phyloP scores from a whole-genome alignment of 2,888 invertebrate genomes.

The Trichopria drosophilae region DNA sequence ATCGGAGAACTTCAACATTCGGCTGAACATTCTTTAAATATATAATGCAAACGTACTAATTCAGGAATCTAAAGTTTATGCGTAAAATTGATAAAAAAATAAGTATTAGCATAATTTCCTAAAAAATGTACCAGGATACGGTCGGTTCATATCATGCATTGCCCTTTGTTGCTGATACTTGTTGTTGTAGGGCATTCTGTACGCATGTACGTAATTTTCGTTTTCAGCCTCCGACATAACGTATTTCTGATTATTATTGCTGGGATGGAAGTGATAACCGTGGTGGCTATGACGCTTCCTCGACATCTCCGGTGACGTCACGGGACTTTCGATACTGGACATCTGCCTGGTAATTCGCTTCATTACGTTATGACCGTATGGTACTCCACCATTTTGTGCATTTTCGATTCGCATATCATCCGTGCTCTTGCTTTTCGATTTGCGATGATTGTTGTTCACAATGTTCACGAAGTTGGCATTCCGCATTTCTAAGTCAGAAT shows the following conservation, averaged over 20 bases:
- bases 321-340: constrained; percentile 86
- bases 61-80: no score
- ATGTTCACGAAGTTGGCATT: constrained; percentile 56
- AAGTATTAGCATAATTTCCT: not conserved
- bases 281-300: constrained; percentile 75
- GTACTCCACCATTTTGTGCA: constrained; percentile 55
- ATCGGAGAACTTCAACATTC: no score
- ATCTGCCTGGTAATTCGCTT: constrained; percentile 94
- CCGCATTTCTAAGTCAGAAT: constrained; percentile 61
- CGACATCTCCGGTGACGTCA: constrained; percentile 89
- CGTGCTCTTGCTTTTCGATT: constrained; percentile 85
- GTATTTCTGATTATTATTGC: constrained; percentile 59
- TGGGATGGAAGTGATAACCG: constrained; percentile 56
- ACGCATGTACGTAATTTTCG: constrained; percentile 53
- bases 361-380: constrained; percentile 65
- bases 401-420: constrained; percentile 75
- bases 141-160: constrained; percentile 71
- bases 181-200: constrained; percentile 51
- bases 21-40: no score
- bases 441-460: constrained; percentile 61
- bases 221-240: constrained; percentile 60
- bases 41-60: no score
- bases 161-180: constrained; percentile 62
- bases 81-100: not conserved
- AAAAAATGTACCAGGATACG: constrained; percentile 48